A percentile compares a stretch with the other conserved stretches of the same genome.
phyloP scores from a whole-genome alignment of 2,888 invertebrate genomes.

The Palloptera scutellata region DNA sequence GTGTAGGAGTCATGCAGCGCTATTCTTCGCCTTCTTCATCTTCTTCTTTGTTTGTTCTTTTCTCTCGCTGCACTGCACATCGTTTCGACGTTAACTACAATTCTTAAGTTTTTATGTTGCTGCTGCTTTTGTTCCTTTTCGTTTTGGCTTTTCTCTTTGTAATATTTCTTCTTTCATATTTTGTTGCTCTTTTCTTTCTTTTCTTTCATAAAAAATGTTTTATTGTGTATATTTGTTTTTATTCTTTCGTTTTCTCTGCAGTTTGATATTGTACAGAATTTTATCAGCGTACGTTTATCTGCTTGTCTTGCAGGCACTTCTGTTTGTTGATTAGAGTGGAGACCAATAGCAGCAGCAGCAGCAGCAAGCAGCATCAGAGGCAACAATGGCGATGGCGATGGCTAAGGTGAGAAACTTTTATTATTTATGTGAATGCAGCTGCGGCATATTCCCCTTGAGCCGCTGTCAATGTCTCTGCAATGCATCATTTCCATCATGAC shows the following conservation, averaged over 20 bases:
- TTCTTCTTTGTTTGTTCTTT: conserved; percentile 11
- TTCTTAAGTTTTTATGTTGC: neutral
- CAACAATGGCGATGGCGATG: too few species aligned
- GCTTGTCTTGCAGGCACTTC: conserved; percentile 40
- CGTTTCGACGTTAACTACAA: neutral
- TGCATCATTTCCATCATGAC: neutral
- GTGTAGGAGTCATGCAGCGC: conserved; percentile 57
- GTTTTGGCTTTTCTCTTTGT: neutral
- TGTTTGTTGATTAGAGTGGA: conserved; percentile 36
- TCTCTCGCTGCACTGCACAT: neutral
- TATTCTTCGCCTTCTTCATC: conserved; percentile 3
- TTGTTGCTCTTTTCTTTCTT: conserved; percentile 8
- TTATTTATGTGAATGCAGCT: conserved; percentile 16
- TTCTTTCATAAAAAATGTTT: conserved; percentile 7
- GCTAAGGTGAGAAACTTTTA: neutral
- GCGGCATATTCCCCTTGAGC: neutral
- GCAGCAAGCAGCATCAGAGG: neutral
- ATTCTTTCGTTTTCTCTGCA: too few species aligned
- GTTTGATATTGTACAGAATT: neutral
- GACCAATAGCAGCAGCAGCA: neutral
- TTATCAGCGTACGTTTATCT: conserved; percentile 37
- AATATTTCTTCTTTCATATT: neutral
- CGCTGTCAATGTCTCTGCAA: neutral
- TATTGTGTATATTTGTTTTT: conserved; percentile 6
- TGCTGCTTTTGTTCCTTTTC: conserved; percentile 10